A percentile compares a stretch with the other conserved stretches of the same genome.
Evolutionary conservation across 2,113 vertebrate genomes (phyloP).

Genomic region (Paramisgurnus dabryanus): DNA sequence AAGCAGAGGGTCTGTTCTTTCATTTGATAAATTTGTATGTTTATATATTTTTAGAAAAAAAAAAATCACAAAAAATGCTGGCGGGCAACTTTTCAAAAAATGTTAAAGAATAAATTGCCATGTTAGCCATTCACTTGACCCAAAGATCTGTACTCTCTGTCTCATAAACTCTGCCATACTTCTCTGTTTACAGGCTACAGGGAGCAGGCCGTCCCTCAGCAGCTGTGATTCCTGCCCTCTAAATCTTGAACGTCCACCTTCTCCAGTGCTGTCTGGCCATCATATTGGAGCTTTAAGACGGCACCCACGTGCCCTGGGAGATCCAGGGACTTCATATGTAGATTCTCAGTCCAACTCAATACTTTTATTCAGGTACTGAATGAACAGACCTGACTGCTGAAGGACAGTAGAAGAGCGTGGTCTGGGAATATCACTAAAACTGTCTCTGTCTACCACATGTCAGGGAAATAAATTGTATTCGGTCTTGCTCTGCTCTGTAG

Average conservation of each 20-base stretch:
- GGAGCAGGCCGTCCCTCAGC: slow-evolving; percentile 86
- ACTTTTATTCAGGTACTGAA: slow-evolving; percentile 16
- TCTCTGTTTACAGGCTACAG: slow-evolving; percentile 78
- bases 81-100: no score
- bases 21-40: no score
- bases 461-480: not conserved
- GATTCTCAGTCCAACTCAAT: slow-evolving; percentile 16
- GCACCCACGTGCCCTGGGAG: slow-evolving; percentile 2
- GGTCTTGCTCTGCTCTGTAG: not conserved
- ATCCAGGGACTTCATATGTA: slow-evolving; percentile 18
- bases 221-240: slow-evolving; percentile 78
- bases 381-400: slow-evolving; percentile 15
- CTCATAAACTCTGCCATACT: not conserved
- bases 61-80: no score
- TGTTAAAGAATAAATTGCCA: no score
- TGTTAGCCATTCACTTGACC: not conserved
- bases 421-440: slow-evolving; percentile 31
- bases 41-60: no score
- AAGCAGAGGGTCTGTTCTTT: no score
- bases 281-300: slow-evolving; percentile 22
- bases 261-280: slow-evolving; percentile 23
- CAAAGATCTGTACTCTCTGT: not conserved
- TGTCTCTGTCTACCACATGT: slow-evolving; percentile 24
- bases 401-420: slow-evolving; percentile 10
- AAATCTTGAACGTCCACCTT: slow-evolving; percentile 41